Evolutionary conservation across 2,113 vertebrate species (phyloP).

Genomic region (Channa maculata): DNA sequence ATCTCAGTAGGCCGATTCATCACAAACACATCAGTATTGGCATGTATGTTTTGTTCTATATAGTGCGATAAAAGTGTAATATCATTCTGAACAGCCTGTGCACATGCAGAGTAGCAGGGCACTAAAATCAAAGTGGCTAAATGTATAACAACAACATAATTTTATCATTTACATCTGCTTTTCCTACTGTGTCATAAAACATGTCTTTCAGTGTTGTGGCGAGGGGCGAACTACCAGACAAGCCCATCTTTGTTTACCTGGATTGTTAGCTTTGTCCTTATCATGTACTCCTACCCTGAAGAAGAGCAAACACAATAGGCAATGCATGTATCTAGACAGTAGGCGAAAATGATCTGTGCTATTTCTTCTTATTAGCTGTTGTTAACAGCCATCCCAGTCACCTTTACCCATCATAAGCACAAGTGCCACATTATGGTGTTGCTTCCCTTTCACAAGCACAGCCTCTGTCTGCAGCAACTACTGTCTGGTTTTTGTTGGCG

Average conservation of each 20-base stretch:
- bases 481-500: constrained; percentile 27
- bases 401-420: not conserved
- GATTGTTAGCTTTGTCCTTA: not conserved
- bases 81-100: too few relatives aligned
- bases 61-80: not conserved
- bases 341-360: not conserved
- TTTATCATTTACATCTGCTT: too few relatives aligned
- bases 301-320: constrained; percentile 8
- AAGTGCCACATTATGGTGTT: constrained; percentile 1
- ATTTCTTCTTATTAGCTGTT: constrained; percentile 15
- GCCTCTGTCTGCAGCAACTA: constrained; percentile 16
- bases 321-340: not conserved
- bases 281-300: constrained; percentile 8
- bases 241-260: not conserved
- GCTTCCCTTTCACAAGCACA: constrained; percentile 4
- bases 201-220: too few relatives aligned
- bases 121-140: too few relatives aligned
- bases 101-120: too few relatives aligned
- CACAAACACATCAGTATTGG: not conserved
- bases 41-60: not conserved
- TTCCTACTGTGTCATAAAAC: too few relatives aligned
- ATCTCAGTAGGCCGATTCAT: not conserved
- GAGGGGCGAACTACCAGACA: too few relatives aligned
- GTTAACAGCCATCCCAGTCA: constrained; percentile 14
- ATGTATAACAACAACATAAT: too few relatives aligned